Evolutionary conservation across 1,140 invertebrate species (phyloP).

Genomic region (Carcinoscorpius rotundicauda): DNA sequence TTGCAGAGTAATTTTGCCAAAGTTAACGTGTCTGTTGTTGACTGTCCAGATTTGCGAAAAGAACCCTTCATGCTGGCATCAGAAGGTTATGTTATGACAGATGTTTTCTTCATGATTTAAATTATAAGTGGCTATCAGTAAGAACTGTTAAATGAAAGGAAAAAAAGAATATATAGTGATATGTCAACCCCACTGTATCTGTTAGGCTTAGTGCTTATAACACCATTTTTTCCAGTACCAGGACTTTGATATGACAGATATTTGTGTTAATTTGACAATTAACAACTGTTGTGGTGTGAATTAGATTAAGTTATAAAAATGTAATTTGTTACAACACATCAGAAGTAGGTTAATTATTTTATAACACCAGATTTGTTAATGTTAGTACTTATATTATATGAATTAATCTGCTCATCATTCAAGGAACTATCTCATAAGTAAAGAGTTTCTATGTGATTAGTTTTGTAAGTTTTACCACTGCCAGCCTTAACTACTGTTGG

Average conservation of each 20-base stretch:
- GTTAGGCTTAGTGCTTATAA: neutral
- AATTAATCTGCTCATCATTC: too few species aligned
- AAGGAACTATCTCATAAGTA: too few species aligned
- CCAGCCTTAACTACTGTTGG: too few species aligned
- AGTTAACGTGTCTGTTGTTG: slow-evolving; percentile 54
- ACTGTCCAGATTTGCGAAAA: slow-evolving; percentile 69
- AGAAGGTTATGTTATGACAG: slow-evolving; percentile 43
- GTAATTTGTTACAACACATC: too few species aligned
- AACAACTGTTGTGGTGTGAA: neutral
- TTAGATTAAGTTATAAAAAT: too few species aligned
- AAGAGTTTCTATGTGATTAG: too few species aligned
- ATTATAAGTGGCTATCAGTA: slow-evolving; percentile 1
- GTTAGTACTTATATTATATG: too few species aligned
- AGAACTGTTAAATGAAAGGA: too few species aligned
- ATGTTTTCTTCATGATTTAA: neutral
- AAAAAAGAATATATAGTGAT: neutral
- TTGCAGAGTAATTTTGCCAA: slow-evolving; percentile 54
- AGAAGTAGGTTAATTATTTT: too few species aligned
- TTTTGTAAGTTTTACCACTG: too few species aligned
- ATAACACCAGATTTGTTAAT: too few species aligned
- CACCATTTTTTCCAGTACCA: neutral
- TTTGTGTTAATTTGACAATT: neutral
- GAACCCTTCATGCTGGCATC: slow-evolving; percentile 60
- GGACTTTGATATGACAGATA: neutral
- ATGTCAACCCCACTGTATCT: neutral